phyloP scores from a whole-genome alignment of 1,140 invertebrate species.

The Orchesella cincta region DNA sequence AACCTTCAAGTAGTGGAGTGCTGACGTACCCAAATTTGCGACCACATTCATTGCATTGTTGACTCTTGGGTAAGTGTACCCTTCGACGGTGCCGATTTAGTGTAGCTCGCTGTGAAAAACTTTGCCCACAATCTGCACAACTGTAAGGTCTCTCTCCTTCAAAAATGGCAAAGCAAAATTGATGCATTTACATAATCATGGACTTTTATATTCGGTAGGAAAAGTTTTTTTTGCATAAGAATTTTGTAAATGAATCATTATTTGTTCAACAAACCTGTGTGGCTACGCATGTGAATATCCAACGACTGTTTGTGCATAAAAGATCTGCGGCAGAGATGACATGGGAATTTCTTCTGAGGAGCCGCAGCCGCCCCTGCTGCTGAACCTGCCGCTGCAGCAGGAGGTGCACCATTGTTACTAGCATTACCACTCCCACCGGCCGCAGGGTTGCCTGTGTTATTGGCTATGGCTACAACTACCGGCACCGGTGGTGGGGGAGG shows the following conservation, averaged over 20 bases:
- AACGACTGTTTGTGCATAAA: slow-evolving; percentile 46
- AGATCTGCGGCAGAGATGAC: slow-evolving; percentile 45
- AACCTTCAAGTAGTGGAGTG: too few species aligned
- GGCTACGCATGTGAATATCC: slow-evolving; percentile 47
- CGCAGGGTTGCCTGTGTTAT: not conserved
- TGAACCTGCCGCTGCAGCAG: too few species aligned
- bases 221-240: not conserved
- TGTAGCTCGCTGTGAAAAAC: slow-evolving; percentile 35
- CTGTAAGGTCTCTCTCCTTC: slow-evolving; percentile 45
- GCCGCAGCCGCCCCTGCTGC: not conserved
- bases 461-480: not conserved
- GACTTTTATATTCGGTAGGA: too few species aligned
- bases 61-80: slow-evolving; percentile 46
- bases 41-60: slow-evolving; percentile 41
- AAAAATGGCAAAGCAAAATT: too few species aligned
- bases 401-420: not conserved
- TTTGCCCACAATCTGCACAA: slow-evolving; percentile 44
- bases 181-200: too few species aligned
- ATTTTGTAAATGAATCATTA: not conserved
- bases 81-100: slow-evolving; percentile 44
- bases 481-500: too few species aligned
- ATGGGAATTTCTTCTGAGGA: slow-evolving; percentile 32
- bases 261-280: slow-evolving; percentile 37
- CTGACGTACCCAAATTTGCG: not conserved
- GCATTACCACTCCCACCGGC: slow-evolving; percentile 9